phyloP scores from a whole-genome alignment of 2,113 vertebrate genomes.

The Cyphomyrus discorhynchus region DNA sequence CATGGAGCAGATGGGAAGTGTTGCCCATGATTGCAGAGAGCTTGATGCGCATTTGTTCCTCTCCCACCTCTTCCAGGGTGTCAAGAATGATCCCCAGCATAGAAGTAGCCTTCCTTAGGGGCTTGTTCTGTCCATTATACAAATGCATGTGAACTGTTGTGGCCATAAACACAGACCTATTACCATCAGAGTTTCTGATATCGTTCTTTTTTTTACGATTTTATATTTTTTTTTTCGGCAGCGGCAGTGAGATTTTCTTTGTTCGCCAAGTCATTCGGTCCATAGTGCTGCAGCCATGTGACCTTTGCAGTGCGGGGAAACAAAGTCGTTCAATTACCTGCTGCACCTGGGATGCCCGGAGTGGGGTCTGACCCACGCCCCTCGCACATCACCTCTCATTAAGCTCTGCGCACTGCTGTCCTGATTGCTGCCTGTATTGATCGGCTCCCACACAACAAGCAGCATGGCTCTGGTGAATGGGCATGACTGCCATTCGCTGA shows the following conservation, averaged over 20 bases:
- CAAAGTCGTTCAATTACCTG: conserved; percentile 42
- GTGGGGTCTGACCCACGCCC: neutral
- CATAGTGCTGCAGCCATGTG: neutral
- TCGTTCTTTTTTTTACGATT: neutral
- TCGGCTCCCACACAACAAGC: neutral
- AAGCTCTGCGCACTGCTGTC: neutral
- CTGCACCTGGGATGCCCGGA: neutral
- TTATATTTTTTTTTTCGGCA: conserved; percentile 46
- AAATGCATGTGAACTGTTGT: neutral
- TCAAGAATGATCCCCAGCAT: neutral
- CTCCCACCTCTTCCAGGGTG: neutral
- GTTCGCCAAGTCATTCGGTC: neutral
- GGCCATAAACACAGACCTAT: neutral
- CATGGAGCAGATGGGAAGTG: neutral
- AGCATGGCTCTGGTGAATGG: neutral
- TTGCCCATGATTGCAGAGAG: neutral
- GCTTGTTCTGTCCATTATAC: neutral
- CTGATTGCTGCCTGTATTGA: neutral
- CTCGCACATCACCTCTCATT: conserved; percentile 7
- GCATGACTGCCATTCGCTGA: neutral
- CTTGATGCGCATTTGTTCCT: neutral
- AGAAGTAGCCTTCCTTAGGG: neutral
- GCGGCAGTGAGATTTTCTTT: conserved; percentile 42
- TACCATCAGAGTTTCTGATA: neutral
- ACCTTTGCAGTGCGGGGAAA: neutral